Evolutionary conservation across 23 tunicate species (phyloP).

Genomic region (Halocynthia roretzi): DNA sequence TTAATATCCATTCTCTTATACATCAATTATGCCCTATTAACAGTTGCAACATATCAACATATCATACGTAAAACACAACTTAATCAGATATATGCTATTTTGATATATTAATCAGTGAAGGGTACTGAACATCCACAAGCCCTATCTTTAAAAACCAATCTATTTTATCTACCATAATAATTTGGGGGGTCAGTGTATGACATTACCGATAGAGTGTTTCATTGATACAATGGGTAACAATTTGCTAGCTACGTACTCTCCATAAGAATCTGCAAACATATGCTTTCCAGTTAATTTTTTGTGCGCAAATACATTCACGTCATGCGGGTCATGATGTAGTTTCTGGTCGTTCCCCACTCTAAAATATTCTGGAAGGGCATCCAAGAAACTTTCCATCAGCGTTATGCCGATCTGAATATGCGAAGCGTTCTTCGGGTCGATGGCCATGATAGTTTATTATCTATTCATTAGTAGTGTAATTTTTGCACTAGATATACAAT

Average conservation of each 20-base stretch:
- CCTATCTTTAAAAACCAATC: background rate
- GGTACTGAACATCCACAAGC: too few species aligned
- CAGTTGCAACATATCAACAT: too few species aligned
- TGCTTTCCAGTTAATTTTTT: constrained; percentile 29
- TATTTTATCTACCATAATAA: background rate
- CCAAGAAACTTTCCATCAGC: constrained; percentile 49
- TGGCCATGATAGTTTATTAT: background rate
- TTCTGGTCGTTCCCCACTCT: constrained; percentile 40
- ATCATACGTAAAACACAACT: too few species aligned
- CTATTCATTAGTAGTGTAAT: too few species aligned
- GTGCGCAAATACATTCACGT: constrained; percentile 79
- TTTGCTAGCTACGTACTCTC: constrained; percentile 35
- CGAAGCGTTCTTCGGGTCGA: background rate
- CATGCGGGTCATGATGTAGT: constrained; percentile 63
- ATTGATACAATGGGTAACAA: too few species aligned
- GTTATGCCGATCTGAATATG: constrained; percentile 62
- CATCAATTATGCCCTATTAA: too few species aligned
- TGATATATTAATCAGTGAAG: too few species aligned
- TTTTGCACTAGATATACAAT: too few species aligned
- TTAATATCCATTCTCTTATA: too few species aligned
- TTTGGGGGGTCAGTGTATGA: background rate
- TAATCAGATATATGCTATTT: too few species aligned
- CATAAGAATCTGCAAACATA: constrained; percentile 67
- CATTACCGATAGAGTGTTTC: background rate
- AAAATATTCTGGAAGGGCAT: constrained; percentile 56